These are phyloP conservation scores for Mastomys coucha DNA, from an alignment of 2,113 vertebrate species.

Conservation along the genomic window DNA sequence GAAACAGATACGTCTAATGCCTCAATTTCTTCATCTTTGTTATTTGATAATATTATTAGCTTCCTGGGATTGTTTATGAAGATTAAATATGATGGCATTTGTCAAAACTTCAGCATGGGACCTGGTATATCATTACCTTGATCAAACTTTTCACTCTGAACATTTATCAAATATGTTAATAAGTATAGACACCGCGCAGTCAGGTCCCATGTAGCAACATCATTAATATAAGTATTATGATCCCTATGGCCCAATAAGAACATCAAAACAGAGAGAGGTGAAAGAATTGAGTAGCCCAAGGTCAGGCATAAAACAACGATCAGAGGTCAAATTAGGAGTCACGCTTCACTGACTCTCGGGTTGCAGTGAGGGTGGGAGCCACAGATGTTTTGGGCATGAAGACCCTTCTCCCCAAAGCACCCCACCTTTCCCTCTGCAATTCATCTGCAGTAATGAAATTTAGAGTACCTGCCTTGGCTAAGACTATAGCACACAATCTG, in stretches of 20 bases:
- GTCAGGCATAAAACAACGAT: neutral
- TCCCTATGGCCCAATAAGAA: neutral
- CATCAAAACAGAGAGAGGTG: slow-evolving; percentile 15
- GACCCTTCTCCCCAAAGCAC: neutral
- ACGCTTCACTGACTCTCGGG: neutral
- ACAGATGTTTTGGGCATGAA: neutral
- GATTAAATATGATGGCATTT: slow-evolving; percentile 24
- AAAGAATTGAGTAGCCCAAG: slow-evolving; percentile 16
- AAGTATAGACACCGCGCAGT: neutral
- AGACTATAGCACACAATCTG: neutral
- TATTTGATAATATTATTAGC: neutral
- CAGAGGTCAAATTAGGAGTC: slow-evolving; percentile 2
- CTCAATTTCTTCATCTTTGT: slow-evolving; percentile 35
- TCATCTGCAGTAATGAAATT: neutral
- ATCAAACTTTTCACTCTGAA: slow-evolving; percentile 1
- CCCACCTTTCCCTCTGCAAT: neutral
- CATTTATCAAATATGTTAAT: slow-evolving; percentile 28
- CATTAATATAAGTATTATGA: neutral
- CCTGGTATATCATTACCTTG: neutral
- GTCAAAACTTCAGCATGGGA: slow-evolving; percentile 30
- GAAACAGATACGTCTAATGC: neutral
- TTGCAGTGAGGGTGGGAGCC: neutral
- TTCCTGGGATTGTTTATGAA: slow-evolving; percentile 46
- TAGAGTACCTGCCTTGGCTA: neutral
- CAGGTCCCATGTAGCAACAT: neutral